Evolutionary conservation across 2,797 vertebrate genomes (phyloP), one percentile per base, ranked within the genome.

Genomic region (Micropoecilia bifurca): DNA sequence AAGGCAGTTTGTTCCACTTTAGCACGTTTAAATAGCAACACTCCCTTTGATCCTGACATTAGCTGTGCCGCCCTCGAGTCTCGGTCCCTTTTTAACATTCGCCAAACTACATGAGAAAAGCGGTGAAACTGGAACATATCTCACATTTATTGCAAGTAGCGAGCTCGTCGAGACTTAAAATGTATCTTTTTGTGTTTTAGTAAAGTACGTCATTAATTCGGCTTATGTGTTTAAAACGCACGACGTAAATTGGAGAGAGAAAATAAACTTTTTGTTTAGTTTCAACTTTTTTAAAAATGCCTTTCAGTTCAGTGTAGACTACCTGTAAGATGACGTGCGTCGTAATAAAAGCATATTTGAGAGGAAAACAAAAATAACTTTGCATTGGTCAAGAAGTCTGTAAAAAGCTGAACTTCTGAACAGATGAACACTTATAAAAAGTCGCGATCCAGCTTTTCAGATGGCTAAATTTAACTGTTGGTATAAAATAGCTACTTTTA

Each of bases 81-180:
- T 13, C 10, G 1, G 28, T 57, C 30, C 48, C 3, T 72, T 1
- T 1, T 6, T 3, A 33, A 6, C 16, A 74, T 25, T 9, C 10
- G 22, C 80, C 47, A 66, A 83, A 77, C 13, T 74, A 0, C 72
- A 2, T 77, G 61, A 1, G 13, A 4, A 46, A 76, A 68, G 69
- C 6, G 0, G 3, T 2, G 0, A 20, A 47, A 3, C 57, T 14
- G 13, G 0, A 75, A 59, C 1, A 0, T 0, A 0, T 0, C 0
- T 8, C 53, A 1, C 0, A 28, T 28, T 48, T 73, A 6, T 53
- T 41, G 0, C 8, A 3, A 2, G 14, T 0, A 0, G 18, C 0
- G 45, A 16, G 3, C 9, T 6, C 4, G 0, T 10, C 10, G 20
- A 63, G 30, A 9, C 2, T 1, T 1, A 0, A 33, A 0, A 14